phyloP scores from a whole-genome alignment of 2,113 vertebrate species.

The Dromas ardeola region DNA sequence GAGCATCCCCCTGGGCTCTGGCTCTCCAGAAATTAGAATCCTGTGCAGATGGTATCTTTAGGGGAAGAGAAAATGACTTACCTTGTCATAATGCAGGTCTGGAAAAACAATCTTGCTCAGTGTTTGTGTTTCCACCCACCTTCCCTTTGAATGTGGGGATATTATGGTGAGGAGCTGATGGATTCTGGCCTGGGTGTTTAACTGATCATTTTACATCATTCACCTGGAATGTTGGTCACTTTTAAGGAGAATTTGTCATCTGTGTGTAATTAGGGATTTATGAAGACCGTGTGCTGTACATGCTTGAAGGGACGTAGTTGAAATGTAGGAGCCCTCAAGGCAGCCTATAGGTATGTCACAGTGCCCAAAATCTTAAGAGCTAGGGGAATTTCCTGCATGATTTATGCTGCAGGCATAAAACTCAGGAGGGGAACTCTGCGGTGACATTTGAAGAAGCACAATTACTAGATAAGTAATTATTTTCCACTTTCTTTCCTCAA shows the following conservation, averaged over 20 bases:
- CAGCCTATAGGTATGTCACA: background rate
- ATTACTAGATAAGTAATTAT: background rate
- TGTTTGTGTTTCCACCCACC: background rate
- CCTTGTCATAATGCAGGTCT: slow-evolving; percentile 5
- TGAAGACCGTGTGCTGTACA: background rate
- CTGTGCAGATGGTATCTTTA: slow-evolving; percentile 11
- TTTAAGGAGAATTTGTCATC: background rate
- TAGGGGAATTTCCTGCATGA: background rate
- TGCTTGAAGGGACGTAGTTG: background rate
- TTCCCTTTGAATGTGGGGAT: background rate
- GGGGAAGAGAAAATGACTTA: background rate
- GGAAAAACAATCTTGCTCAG: background rate
- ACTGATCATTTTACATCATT: background rate
- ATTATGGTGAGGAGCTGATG: background rate
- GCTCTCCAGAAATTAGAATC: slow-evolving; percentile 41
- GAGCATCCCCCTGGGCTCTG: slow-evolving; percentile 27
- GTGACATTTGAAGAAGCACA: background rate
- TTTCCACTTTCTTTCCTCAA: background rate
- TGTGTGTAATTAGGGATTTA: background rate
- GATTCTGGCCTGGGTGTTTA: background rate
- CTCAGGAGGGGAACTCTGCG: background rate
- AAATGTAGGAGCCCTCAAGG: slow-evolving; percentile 6
- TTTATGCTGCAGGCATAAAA: background rate
- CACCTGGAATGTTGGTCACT: background rate
- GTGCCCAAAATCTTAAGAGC: background rate